Evolutionary conservation across 2,888 invertebrate species (phyloP), one percentile per base, ranked within the genome.

Genomic region (Nephrotoma guestfalica): DNA sequence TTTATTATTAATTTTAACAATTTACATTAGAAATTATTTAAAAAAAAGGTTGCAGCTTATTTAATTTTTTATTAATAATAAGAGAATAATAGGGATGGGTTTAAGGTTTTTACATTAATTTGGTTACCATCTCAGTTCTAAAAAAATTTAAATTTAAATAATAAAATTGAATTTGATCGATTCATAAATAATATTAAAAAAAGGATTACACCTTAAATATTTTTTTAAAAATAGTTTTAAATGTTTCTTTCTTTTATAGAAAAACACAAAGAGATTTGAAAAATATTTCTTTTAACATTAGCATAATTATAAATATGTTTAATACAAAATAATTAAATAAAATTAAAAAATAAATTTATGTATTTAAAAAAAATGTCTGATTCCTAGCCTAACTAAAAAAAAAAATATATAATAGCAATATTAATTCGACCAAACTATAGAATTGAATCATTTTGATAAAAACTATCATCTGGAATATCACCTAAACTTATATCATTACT

Each of bases 381-480:
- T 30, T 71, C 30, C 51, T 57, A 57, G 71, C 71, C 71, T 71
- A 71, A 71, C 71, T 71, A 71, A 71, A 30, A 1, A 57, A 57
- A 51, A 13, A 9, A 51, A 57, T 30, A 30, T 30, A 30, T 30
- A 30, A 30, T 30, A 30, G 30, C 30, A 57, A 71, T 4, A 71
- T 30, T 71, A 71, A 30, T 71, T 71, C 30, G 71, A 30, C n/a
- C 30, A 18, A 71, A 71, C 71, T 71, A 71, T 30, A 71, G 71
- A 71, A 13, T 84, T 84, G 41, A 41, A 41, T 84, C 41, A 41
- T 84, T 84, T 41, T 84, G 15, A 84, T 84, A 84, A 41, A 84
- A 84, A 84, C 84, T 84, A 84, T 41, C 41, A 84, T 84, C 84
- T 84, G 42, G 84, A 41, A 84, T 84, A 71, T 71, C 71, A 84